Conservation (phyloP, 1,140 invertebrate genomes). For the Aphaenogaster floridana region DNA sequence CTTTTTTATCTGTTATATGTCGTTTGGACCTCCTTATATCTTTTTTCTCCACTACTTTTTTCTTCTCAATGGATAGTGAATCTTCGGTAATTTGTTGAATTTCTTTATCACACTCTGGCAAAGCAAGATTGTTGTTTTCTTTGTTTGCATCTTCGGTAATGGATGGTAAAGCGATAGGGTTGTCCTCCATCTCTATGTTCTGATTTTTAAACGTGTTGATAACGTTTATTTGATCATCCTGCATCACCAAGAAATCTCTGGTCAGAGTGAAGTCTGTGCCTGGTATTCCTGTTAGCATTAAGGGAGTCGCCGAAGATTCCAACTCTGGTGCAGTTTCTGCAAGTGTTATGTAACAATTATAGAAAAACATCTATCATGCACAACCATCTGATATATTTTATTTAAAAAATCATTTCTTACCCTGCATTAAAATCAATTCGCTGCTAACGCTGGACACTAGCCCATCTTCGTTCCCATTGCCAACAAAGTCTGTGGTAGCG, state of each 20-base stretch:
- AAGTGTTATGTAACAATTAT: constrained; percentile 47
- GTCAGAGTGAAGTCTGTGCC: constrained; percentile 82
- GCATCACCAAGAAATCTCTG: constrained; percentile 85
- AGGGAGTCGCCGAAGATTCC: constrained; percentile 79
- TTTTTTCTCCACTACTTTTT: constrained; percentile 67
- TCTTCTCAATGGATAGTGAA: constrained; percentile 26
- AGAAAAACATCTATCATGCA: neutral
- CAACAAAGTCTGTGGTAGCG: constrained; percentile 81
- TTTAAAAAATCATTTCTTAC: constrained; percentile 69
- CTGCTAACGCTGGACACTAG: constrained; percentile 82
- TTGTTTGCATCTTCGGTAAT: constrained; percentile 77
- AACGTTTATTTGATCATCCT: constrained; percentile 85
- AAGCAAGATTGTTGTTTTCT: constrained; percentile 58
- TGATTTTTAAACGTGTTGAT: constrained; percentile 82
- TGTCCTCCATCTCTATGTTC: constrained; percentile 76
- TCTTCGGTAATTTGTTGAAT: constrained; percentile 48
- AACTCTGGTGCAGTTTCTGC: constrained; percentile 81
- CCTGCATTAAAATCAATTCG: constrained; percentile 85
- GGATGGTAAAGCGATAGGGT: constrained; percentile 66
- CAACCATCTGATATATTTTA: neutral
- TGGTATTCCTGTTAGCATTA: constrained; percentile 83
- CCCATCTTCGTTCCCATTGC: constrained; percentile 79
- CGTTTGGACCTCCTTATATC: constrained; percentile 73
- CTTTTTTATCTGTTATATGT: constrained; percentile 82
- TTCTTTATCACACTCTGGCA: constrained; percentile 50